phyloP scores from a whole-genome alignment of 2,113 vertebrate species.

The Thalassoma bifasciatum region DNA sequence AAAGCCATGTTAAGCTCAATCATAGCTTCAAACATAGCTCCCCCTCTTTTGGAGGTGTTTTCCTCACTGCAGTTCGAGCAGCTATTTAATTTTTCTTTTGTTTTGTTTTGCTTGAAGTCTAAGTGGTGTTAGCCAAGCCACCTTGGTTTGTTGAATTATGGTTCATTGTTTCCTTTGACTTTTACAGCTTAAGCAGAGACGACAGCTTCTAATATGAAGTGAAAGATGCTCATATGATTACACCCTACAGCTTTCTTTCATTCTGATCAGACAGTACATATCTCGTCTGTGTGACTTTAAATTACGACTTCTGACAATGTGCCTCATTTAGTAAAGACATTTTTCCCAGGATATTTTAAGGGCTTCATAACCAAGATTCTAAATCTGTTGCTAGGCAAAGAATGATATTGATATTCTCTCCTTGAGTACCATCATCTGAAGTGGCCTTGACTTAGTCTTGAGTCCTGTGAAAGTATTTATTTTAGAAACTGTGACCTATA shows the following conservation, averaged over 20 bases:
- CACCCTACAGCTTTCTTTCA: background rate
- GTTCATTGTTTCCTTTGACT: background rate
- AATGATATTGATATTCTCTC: conserved; percentile 28
- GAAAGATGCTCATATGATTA: background rate
- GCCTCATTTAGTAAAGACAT: background rate
- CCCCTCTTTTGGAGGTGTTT: background rate
- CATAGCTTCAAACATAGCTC: too few species aligned
- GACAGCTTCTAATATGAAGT: background rate
- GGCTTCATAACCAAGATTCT: conserved; percentile 14
- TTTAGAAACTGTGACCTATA: too few species aligned
- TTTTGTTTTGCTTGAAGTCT: background rate
- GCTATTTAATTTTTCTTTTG: background rate
- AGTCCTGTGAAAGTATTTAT: background rate
- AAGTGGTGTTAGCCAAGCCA: background rate
- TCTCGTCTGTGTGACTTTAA: background rate
- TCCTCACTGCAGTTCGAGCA: background rate
- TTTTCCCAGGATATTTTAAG: background rate
- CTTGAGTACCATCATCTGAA: background rate
- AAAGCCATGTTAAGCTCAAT: too few species aligned
- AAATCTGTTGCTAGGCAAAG: conserved; percentile 22
- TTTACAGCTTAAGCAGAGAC: background rate
- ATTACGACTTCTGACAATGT: background rate
- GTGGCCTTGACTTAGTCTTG: background rate
- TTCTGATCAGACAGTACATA: background rate
- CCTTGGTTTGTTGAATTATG: background rate